phyloP scores from a whole-genome alignment of 2,113 vertebrate species.

The Hemicordylus capensis region DNA sequence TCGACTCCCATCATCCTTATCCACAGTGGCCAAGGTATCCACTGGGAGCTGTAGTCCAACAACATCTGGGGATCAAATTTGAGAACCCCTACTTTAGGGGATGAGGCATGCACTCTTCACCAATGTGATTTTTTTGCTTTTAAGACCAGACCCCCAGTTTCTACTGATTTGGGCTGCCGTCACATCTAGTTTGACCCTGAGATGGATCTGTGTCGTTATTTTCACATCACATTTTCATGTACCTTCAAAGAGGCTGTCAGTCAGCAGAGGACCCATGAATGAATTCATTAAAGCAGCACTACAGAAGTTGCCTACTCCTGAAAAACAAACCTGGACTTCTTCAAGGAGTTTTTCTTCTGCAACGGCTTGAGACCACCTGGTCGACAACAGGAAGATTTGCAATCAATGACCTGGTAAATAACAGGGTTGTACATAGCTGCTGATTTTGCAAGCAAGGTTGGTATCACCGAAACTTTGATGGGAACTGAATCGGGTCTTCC shows the following conservation, averaged over 20 bases:
- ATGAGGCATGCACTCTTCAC: neutral
- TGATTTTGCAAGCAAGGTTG: constrained; percentile 92
- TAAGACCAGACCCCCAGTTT: neutral
- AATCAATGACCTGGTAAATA: constrained; percentile 92
- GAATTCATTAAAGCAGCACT: too few species aligned
- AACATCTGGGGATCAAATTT: too few species aligned
- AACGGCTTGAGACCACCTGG: constrained; percentile 63
- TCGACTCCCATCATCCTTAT: too few species aligned
- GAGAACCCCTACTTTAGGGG: neutral
- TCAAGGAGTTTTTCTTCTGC: constrained; percentile 76
- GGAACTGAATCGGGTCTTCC: constrained; percentile 87
- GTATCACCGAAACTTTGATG: constrained; percentile 88
- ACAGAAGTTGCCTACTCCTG: fast-evolving
- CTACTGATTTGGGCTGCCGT: neutral
- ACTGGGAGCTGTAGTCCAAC: too few species aligned
- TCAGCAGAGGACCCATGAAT: too few species aligned
- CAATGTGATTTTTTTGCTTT: neutral
- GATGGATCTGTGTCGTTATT: neutral
- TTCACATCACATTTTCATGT: neutral
- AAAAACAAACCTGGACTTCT: constrained; percentile 79
- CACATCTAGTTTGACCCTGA: neutral
- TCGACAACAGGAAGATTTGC: constrained; percentile 79
- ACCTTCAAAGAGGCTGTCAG: neutral
- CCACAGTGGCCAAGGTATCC: too few species aligned
- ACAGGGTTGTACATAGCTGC: constrained; percentile 97